Conservation (phyloP, 2,888 invertebrate species). For the Phragmatobia fuliginosa region DNA sequence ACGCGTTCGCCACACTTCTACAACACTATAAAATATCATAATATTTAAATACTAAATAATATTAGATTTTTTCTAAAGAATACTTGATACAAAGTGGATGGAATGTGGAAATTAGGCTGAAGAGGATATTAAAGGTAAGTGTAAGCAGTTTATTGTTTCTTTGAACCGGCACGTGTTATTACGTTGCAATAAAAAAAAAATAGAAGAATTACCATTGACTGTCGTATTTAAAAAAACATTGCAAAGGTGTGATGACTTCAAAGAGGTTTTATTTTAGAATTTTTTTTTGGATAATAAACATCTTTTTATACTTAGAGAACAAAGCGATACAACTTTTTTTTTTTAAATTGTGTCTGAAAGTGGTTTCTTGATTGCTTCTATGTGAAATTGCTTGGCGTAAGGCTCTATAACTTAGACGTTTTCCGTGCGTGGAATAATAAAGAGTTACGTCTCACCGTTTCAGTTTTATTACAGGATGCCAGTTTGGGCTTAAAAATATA, state of each 20-base stretch:
- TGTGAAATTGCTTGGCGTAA: conserved; percentile 10
- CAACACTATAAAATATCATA: conserved; percentile 22
- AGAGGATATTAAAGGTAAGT: conserved; percentile 34
- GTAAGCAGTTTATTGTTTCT: conserved; percentile 22
- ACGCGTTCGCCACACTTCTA: conserved; percentile 42
- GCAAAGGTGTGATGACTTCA: too few species aligned
- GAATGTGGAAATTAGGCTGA: conserved; percentile 38
- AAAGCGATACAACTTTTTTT: conserved; percentile 28
- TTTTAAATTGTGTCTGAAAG: conserved; percentile 32
- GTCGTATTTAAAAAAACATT: too few species aligned
- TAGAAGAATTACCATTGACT: neutral
- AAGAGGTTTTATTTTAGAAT: neutral
- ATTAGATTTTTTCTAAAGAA: conserved; percentile 18
- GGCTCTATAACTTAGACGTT: conserved; percentile 10
- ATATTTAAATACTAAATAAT: conserved; percentile 19
- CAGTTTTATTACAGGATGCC: conserved; percentile 8
- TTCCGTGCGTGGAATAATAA: conserved; percentile 22
- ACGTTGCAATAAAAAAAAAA: neutral
- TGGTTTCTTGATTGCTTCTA: conserved; percentile 12
- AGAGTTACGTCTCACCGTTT: conserved; percentile 8
- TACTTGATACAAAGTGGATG: conserved; percentile 34
- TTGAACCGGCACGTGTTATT: conserved; percentile 39
- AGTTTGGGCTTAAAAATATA: neutral
- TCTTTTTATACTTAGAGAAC: neutral
- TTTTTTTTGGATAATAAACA: neutral